Percentiles rank a stretch among this genome's conserved stretches.
These are phyloP conservation scores for Desmophyllum pertusum DNA, from an alignment of 92 coral and sea anemone species.

Conservation along the genomic window DNA sequence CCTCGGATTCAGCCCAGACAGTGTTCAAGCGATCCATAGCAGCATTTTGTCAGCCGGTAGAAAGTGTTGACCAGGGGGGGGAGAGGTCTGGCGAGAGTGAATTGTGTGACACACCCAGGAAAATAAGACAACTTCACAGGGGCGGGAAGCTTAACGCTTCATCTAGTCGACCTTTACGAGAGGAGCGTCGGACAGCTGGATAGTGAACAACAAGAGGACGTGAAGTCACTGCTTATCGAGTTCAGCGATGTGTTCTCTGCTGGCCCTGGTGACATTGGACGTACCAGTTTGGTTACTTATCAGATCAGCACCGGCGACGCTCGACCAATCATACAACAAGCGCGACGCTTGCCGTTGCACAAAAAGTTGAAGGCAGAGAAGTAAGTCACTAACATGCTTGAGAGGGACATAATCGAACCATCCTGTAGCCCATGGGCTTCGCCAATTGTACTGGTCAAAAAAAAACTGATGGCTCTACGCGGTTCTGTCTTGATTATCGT, in stretches of 20 bases:
- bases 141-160: too few relatives aligned
- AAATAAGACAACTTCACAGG: too few relatives aligned
- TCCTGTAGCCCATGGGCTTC: constrained; percentile 45
- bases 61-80: neutral
- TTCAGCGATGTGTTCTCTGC: constrained; percentile 36
- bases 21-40: constrained; percentile 19
- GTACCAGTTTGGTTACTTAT: constrained; percentile 30
- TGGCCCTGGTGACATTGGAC: constrained; percentile 39
- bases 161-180: too few relatives aligned
- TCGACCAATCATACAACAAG: neutral
- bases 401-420: constrained; percentile 16
- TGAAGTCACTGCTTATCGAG: neutral
- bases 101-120: constrained; percentile 9
- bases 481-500: constrained; percentile 20
- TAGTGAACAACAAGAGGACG: neutral
- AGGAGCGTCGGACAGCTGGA: too few relatives aligned
- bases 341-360: neutral
- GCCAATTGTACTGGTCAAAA: constrained; percentile 31
- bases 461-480: constrained; percentile 22
- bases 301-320: constrained; percentile 30
- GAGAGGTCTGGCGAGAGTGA: neutral
- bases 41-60: constrained; percentile 21
- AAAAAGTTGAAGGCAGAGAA: constrained; percentile 21
- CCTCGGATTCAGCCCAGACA: constrained; percentile 9
- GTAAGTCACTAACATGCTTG: constrained; percentile 16